Percentiles rank a stretch among this genome's conserved stretches.
Evolutionary conservation across 2,888 invertebrate genomes (phyloP).

Genomic region (Drosophila nigricruria): DNA sequence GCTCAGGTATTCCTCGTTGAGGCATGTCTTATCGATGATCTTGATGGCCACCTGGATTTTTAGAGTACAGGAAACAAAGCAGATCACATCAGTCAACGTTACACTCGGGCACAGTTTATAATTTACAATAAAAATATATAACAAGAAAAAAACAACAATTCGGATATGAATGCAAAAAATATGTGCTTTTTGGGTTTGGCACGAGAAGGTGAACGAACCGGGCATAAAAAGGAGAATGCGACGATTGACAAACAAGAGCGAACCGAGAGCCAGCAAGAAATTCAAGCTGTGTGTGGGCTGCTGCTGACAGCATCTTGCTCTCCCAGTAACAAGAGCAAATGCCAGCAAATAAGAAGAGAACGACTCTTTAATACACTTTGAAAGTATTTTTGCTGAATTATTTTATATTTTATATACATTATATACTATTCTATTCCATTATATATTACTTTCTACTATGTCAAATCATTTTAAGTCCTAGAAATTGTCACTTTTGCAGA

Average conservation of each 20-base stretch:
- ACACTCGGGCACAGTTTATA: neutral
- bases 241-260: slow-evolving; percentile 31
- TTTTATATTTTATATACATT: neutral
- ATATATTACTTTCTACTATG: too few relatives aligned
- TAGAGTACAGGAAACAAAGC: slow-evolving; percentile 41
- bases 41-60: slow-evolving; percentile 94
- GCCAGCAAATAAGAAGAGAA: neutral
- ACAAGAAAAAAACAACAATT: neutral
- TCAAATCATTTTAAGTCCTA: too few relatives aligned
- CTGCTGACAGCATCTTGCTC: slow-evolving; percentile 30
- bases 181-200: slow-evolving; percentile 34
- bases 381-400: neutral
- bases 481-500: too few relatives aligned
- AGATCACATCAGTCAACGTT: slow-evolving; percentile 34
- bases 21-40: slow-evolving; percentile 96
- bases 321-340: slow-evolving; percentile 38
- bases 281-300: slow-evolving; percentile 60
- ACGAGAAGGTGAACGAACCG: slow-evolving; percentile 71
- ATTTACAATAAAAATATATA: neutral
- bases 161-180: slow-evolving; percentile 18
- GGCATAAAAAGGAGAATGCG: slow-evolving; percentile 16
- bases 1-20: slow-evolving; percentile 96
- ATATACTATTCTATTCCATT: too few relatives aligned
- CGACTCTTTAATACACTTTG: slow-evolving; percentile 12
- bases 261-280: slow-evolving; percentile 33